Conservation (phyloP, 1,140 invertebrate genomes). For the Ceratosolen solmsi region DNA sequence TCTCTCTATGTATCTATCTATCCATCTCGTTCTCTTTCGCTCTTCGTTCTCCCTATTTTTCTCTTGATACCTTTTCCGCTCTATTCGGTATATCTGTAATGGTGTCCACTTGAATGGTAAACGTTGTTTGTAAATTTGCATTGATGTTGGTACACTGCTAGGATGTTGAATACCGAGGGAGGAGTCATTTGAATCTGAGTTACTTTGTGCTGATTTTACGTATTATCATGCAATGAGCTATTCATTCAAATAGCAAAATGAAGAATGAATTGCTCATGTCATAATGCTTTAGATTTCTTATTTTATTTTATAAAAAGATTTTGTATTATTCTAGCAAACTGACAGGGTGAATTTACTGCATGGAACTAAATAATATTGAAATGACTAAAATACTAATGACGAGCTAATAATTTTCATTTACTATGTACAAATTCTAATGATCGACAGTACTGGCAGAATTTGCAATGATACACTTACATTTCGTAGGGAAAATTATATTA, state of each 20-base stretch:
- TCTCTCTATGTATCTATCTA: no score
- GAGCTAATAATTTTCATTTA: background rate
- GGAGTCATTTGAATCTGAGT: slow-evolving; percentile 18
- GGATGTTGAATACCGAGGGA: background rate
- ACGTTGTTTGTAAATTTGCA: slow-evolving; percentile 50
- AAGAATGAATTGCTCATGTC: background rate
- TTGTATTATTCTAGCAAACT: background rate
- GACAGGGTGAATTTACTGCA: background rate
- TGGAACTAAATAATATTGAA: background rate
- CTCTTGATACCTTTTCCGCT: slow-evolving; percentile 49
- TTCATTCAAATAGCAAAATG: background rate
- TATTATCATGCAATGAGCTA: slow-evolving; percentile 10
- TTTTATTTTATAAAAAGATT: background rate
- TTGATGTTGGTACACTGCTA: slow-evolving; percentile 21
- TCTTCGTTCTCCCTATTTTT: slow-evolving; percentile 48
- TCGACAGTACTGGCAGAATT: background rate
- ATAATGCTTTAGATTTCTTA: background rate
- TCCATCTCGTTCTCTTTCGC: no score
- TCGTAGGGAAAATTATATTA: background rate
- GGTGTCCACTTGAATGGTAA: slow-evolving; percentile 42
- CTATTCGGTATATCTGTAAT: slow-evolving; percentile 22
- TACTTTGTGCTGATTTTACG: slow-evolving; percentile 19
- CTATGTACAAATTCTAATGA: slow-evolving; percentile 14
- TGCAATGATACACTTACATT: background rate
- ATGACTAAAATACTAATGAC: background rate